phyloP scores from a whole-genome alignment of 2,888 invertebrate species.

The Belgica antarctica region DNA sequence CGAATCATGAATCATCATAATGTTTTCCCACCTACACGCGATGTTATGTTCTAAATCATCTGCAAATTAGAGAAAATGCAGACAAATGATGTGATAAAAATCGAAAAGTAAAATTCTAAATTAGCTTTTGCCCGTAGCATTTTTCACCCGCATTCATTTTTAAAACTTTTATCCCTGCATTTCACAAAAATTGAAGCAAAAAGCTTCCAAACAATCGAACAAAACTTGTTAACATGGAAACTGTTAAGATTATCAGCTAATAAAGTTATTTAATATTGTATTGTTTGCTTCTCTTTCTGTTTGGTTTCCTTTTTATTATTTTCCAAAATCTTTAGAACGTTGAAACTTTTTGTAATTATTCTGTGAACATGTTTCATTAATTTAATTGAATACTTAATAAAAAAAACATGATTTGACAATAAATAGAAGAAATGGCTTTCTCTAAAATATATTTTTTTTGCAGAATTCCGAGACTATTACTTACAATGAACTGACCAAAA shows the following conservation, averaged over 20 bases:
- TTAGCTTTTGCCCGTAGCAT: neutral
- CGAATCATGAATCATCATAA: too few relatives aligned
- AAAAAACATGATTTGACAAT: slow-evolving; percentile 12
- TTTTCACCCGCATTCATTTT: neutral
- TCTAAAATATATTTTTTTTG: too few relatives aligned
- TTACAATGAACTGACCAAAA: too few relatives aligned
- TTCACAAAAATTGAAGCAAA: slow-evolving; percentile 3
- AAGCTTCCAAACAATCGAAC: neutral
- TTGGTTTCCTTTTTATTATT: neutral
- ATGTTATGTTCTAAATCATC: too few relatives aligned
- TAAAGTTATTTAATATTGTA: slow-evolving; percentile 11
- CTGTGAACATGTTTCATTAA: slow-evolving; percentile 14
- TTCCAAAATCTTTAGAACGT: slow-evolving; percentile 3
- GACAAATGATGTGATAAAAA: slow-evolving; percentile 11
- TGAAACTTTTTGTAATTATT: slow-evolving; percentile 8
- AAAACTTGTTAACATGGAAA: neutral
- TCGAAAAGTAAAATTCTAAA: slow-evolving; percentile 5
- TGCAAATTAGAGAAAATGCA: too few relatives aligned
- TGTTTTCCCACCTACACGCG: too few relatives aligned
- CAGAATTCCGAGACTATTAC: too few relatives aligned
- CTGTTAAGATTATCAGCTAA: neutral
- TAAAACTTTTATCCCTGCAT: neutral
- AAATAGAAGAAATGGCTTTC: too few relatives aligned
- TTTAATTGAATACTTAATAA: slow-evolving; percentile 2
- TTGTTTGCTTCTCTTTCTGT: neutral